A percentile compares a stretch with the other conserved stretches of the same genome.
Conservation (phyloP, 2,888 invertebrate genomes). For the Rhyacophila evoluta region DNA sequence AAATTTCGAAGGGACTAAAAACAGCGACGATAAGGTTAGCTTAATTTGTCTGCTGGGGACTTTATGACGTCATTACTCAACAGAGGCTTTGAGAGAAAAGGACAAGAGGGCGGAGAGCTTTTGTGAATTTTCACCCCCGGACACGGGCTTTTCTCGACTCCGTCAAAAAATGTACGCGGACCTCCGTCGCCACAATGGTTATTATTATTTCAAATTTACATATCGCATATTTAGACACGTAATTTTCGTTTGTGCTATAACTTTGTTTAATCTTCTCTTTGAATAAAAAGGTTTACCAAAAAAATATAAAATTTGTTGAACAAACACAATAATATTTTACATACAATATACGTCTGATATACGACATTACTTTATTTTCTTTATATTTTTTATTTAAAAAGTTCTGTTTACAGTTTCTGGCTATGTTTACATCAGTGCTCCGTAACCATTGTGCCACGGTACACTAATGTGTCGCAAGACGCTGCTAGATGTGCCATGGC, state of each 20-base stretch:
- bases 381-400: too few species aligned
- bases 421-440: too few species aligned
- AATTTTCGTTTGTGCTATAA: not conserved
- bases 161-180: not conserved
- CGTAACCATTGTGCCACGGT: too few species aligned
- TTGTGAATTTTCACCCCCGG: not conserved
- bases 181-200: not conserved
- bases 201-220: not conserved
- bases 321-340: too few species aligned
- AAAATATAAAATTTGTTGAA: too few species aligned
- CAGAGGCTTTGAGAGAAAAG: slow-evolving; percentile 4
- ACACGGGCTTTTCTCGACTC: not conserved
- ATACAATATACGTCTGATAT: too few species aligned
- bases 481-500: too few species aligned
- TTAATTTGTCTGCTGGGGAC: slow-evolving; percentile 8
- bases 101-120: not conserved
- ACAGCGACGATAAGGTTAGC: not conserved
- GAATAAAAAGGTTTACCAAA: too few species aligned
- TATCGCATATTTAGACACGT: not conserved
- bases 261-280: not conserved
- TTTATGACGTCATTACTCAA: slow-evolving; percentile 8
- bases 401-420: too few species aligned
- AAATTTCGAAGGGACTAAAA: not conserved
- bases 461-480: too few species aligned
- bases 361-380: too few species aligned